These are phyloP conservation scores for Meleagris gallopavo DNA, from an alignment of 2,113 vertebrate genomes.

Conservation along the genomic window DNA sequence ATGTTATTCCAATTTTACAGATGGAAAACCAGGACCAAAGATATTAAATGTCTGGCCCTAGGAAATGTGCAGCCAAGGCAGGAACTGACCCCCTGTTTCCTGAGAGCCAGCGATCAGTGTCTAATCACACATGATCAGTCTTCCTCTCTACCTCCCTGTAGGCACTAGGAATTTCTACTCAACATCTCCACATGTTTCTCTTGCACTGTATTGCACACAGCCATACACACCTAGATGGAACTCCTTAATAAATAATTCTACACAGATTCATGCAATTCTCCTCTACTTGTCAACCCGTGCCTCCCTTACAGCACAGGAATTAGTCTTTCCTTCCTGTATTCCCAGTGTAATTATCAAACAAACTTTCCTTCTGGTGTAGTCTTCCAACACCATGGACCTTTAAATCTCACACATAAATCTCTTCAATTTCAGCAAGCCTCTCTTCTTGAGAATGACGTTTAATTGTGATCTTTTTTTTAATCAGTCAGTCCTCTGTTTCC, in stretches of 20 bases:
- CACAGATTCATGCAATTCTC: conserved; percentile 20
- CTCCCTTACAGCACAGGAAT: conserved; percentile 32
- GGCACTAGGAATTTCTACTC: conserved; percentile 46
- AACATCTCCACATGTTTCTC: conserved; percentile 46
- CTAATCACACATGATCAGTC: conserved; percentile 63
- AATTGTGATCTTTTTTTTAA: conserved; percentile 60
- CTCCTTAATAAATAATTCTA: conserved; percentile 23
- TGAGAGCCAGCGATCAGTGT: not conserved
- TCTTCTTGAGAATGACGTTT: conserved; percentile 38
- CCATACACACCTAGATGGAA: conserved; percentile 22
- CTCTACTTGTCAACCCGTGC: conserved; percentile 39
- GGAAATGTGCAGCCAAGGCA: conserved; percentile 44
- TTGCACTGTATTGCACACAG: not conserved
- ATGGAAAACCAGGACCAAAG: conserved; percentile 35
- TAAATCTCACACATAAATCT: conserved; percentile 67
- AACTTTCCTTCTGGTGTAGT: conserved; percentile 27
- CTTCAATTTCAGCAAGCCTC: conserved; percentile 4
- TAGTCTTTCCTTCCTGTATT: conserved; percentile 46
- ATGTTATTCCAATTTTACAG: conserved; percentile 35
- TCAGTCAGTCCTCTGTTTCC: conserved; percentile 48
- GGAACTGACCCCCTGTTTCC: conserved; percentile 55
- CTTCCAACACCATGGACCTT: conserved; percentile 35
- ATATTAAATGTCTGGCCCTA: conserved; percentile 49
- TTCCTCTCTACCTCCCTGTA: conserved; percentile 67
- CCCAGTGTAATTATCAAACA: conserved; percentile 36